Percentiles rank a stretch among this genome's conserved stretches.
Evolutionary conservation across 2,113 vertebrate genomes (phyloP).

Genomic region (Cinclus mexicanus): DNA sequence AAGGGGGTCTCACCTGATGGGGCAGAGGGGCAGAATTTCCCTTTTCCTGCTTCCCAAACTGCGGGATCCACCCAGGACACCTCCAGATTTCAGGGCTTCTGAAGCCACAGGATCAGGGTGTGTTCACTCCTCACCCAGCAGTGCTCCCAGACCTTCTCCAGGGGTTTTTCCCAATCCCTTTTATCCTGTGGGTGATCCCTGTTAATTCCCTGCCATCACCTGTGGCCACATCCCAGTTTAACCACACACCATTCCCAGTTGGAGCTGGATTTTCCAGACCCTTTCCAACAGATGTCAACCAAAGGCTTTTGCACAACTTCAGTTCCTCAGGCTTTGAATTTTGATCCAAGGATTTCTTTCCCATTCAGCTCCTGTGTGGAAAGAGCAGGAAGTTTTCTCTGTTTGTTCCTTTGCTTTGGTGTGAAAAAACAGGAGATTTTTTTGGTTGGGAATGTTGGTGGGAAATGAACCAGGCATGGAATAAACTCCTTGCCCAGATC

Average conservation of each 20-base stretch:
- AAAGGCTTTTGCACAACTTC: neutral
- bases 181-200: fast-evolving
- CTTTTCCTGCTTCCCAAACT: neutral
- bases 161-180: neutral
- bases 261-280: neutral
- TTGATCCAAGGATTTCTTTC: neutral
- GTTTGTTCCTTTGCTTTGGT: neutral
- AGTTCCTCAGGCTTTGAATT: neutral
- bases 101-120: fast-evolving
- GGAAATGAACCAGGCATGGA: neutral
- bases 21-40: neutral
- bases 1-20: neutral
- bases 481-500: neutral
- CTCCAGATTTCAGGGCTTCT: fast-evolving
- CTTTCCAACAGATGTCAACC: neutral
- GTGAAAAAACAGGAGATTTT: neutral
- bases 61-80: neutral
- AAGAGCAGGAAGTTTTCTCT: neutral
- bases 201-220: neutral
- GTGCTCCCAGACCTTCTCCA: neutral
- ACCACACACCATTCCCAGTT: neutral
- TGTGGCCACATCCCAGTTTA: neutral
- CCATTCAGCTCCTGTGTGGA: neutral
- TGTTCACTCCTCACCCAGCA: fast-evolving
- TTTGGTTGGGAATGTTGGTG: too few species aligned